Conservation (phyloP, 2,113 vertebrate genomes). For the Sebastes schlegelii region DNA sequence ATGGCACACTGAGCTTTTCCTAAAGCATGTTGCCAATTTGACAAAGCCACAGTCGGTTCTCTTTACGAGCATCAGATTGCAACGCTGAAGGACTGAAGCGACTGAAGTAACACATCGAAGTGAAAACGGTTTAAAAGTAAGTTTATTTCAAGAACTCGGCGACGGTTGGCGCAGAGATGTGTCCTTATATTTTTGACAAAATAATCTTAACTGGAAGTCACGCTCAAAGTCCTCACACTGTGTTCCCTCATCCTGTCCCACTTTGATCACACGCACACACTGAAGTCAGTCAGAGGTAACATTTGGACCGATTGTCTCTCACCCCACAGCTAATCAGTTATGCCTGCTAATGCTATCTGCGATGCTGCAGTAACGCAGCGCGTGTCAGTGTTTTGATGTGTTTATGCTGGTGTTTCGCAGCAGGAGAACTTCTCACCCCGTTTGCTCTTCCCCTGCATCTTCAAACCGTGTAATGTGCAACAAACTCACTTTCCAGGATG, state of each 20-base stretch:
- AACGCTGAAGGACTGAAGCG: background rate
- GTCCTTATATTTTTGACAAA: background rate
- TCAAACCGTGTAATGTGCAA: conserved; percentile 53
- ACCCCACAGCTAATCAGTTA: conserved; percentile 37
- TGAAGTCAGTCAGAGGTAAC: background rate
- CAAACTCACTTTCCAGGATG: conserved; percentile 71
- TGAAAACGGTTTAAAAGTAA: conserved; percentile 7
- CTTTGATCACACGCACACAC: background rate
- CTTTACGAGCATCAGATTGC: background rate
- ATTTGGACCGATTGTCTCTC: background rate
- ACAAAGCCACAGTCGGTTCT: background rate
- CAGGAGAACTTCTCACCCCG: conserved; percentile 29
- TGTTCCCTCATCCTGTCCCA: background rate
- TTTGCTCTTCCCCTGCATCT: conserved; percentile 53
- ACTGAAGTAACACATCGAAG: background rate
- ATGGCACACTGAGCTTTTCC: background rate
- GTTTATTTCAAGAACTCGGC: background rate
- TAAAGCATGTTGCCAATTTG: background rate
- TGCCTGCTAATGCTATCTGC: conserved; percentile 22
- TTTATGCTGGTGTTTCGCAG: background rate
- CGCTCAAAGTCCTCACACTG: background rate
- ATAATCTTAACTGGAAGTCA: background rate
- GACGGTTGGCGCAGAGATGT: background rate
- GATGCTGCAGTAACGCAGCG: background rate
- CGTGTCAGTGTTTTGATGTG: conserved; percentile 15